Percentiles rank a stretch among this genome's conserved stretches.
Evolutionary conservation across 2,888 invertebrate species (phyloP).

Genomic region (Chrysolina haemoptera): DNA sequence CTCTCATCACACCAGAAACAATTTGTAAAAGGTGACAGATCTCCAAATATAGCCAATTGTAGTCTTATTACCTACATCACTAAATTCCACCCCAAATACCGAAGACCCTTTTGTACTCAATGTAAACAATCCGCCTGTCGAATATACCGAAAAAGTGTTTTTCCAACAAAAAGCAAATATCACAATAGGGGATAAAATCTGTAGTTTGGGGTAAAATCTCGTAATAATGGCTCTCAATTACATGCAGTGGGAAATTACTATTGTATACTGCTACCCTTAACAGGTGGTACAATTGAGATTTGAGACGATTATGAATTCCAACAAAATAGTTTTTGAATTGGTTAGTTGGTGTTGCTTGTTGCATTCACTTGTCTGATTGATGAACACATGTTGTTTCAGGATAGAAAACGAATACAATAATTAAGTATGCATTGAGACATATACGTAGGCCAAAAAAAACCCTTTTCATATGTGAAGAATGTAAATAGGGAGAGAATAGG

Average conservation of each 20-base stretch:
- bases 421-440: neutral
- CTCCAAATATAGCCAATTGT: constrained; percentile 53
- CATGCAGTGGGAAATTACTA: constrained; percentile 53
- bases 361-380: neutral
- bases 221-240: constrained; percentile 67
- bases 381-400: neutral
- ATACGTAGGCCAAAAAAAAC: no score
- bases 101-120: constrained; percentile 64
- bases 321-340: constrained; percentile 6
- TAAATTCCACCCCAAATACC: constrained; percentile 54
- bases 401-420: neutral
- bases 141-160: constrained; percentile 65
- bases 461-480: no score
- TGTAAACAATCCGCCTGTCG: constrained; percentile 67
- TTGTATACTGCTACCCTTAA: constrained; percentile 38
- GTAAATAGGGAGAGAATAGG: no score
- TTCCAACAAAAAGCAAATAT: constrained; percentile 64
- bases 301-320: constrained; percentile 1
- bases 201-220: constrained; percentile 64
- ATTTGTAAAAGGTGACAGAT: constrained; percentile 47
- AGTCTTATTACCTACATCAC: constrained; percentile 56
- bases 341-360: neutral
- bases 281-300: constrained; percentile 43
- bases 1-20: constrained; percentile 28
- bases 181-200: constrained; percentile 61